Conservation (phyloP, 2,888 invertebrate species). For the Cheilosia soror region DNA sequence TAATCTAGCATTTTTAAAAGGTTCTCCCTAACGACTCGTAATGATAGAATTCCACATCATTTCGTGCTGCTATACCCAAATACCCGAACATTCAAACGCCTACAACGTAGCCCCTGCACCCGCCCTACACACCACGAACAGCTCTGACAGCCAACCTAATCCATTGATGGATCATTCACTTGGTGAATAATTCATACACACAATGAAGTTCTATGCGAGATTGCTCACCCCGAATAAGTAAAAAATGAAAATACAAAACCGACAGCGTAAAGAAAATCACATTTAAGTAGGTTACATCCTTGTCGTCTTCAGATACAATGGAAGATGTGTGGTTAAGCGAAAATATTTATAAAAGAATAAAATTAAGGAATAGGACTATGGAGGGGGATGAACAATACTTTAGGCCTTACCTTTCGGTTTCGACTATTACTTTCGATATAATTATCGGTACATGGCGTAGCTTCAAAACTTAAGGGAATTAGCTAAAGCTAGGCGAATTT, state of each 20-base stretch:
- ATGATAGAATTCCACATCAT: constrained; percentile 59
- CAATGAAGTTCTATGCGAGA: constrained; percentile 25
- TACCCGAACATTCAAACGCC: constrained; percentile 22
- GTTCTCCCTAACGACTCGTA: constrained; percentile 58
- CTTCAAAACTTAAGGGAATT: constrained; percentile 4
- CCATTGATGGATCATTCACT: constrained; percentile 73
- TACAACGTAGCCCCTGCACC: neutral
- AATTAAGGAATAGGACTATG: neutral
- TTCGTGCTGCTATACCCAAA: constrained; percentile 45
- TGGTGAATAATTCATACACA: constrained; percentile 64
- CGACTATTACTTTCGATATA: constrained; percentile 27
- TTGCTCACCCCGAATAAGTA: constrained; percentile 22
- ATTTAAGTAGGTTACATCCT: constrained; percentile 49
- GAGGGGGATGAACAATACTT: neutral
- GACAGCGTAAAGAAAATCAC: constrained; percentile 38
- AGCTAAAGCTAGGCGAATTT: constrained; percentile 11
- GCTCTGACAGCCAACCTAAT: constrained; percentile 57
- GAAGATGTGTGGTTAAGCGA: neutral
- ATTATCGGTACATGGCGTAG: neutral
- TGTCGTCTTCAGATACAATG: constrained; percentile 28
- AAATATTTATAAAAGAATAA: neutral
- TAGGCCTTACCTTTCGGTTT: constrained; percentile 33
- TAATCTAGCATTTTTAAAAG: constrained; percentile 66
- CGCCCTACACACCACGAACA: neutral
- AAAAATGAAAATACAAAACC: neutral